phyloP scores from a whole-genome alignment of 1,140 invertebrate species.

The Neodiprion virginianus region DNA sequence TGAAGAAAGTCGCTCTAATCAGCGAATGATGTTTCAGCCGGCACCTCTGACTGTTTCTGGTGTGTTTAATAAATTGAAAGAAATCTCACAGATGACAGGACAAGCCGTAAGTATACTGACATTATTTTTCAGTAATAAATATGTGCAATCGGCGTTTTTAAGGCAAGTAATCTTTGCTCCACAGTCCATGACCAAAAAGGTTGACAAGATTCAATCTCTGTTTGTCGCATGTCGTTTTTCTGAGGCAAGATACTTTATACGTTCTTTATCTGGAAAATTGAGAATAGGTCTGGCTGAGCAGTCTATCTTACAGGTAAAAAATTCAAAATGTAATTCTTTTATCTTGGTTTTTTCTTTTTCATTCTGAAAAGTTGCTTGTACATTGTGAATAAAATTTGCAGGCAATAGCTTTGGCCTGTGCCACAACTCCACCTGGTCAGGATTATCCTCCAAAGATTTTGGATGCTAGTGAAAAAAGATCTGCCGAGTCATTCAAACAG shows the following conservation, averaged over 20 bases:
- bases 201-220: slow-evolving; percentile 89
- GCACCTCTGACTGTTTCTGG: slow-evolving; percentile 69
- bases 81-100: slow-evolving; percentile 90
- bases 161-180: slow-evolving; percentile 36
- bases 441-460: slow-evolving; percentile 71
- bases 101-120: slow-evolving; percentile 63
- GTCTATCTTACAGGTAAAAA: slow-evolving; percentile 80
- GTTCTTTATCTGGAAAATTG: slow-evolving; percentile 93
- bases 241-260: slow-evolving; percentile 92
- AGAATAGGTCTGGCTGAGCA: slow-evolving; percentile 97
- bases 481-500: slow-evolving; percentile 79
- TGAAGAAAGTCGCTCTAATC: slow-evolving; percentile 87
- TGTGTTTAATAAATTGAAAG: slow-evolving; percentile 88
- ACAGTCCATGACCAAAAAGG: slow-evolving; percentile 85
- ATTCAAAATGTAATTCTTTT: slow-evolving; percentile 16
- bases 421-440: slow-evolving; percentile 74
- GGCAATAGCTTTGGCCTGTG: slow-evolving; percentile 87
- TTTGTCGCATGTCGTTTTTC: slow-evolving; percentile 91
- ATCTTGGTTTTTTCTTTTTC: slow-evolving; percentile 16
- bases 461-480: slow-evolving; percentile 68
- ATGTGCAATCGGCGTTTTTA: slow-evolving; percentile 13
- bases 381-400: slow-evolving; percentile 33
- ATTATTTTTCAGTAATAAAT: slow-evolving; percentile 19
- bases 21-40: slow-evolving; percentile 86
- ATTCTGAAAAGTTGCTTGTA: too few species aligned